These are phyloP conservation scores for Calyptommatus sinebrachiatus DNA, from an alignment of 2,113 vertebrate genomes.

Conservation along the genomic window DNA sequence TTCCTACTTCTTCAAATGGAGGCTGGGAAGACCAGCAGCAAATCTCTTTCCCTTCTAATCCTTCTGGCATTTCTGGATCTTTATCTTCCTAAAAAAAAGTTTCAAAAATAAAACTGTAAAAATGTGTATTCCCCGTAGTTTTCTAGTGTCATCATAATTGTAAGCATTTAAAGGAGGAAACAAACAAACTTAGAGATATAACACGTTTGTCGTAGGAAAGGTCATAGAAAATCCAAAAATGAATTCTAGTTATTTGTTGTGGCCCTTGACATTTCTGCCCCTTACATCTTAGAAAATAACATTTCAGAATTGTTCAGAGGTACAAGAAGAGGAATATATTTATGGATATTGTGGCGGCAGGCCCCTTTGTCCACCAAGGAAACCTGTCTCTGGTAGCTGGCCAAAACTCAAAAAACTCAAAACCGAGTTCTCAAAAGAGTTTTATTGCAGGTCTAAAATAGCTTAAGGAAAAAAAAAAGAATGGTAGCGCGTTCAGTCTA, in stretches of 20 bases:
- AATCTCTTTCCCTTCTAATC: background rate
- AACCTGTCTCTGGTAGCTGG: too few species aligned
- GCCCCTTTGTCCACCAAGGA: too few species aligned
- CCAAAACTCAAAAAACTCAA: too few species aligned
- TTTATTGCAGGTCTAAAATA: too few species aligned
- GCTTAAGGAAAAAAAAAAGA: too few species aligned
- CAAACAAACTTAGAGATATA: background rate
- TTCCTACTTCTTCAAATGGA: too few species aligned
- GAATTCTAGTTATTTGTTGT: conserved; percentile 11
- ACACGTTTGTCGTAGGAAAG: conserved; percentile 15
- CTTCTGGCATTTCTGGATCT: background rate
- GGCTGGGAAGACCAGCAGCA: too few species aligned
- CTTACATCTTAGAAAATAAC: conserved; percentile 9
- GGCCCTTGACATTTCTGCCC: background rate
- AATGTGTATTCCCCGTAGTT: background rate
- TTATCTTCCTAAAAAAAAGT: background rate
- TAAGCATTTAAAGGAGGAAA: background rate
- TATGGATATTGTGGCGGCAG: too few species aligned
- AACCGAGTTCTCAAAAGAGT: too few species aligned
- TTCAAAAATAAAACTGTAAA: background rate
- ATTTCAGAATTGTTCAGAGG: background rate
- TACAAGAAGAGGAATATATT: background rate
- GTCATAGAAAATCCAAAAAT: conserved; percentile 19
- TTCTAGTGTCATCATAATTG: background rate
- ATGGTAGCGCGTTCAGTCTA: too few species aligned